Evolutionary conservation across 2,888 invertebrate species (phyloP).

Genomic region (Oligia strigilis): DNA sequence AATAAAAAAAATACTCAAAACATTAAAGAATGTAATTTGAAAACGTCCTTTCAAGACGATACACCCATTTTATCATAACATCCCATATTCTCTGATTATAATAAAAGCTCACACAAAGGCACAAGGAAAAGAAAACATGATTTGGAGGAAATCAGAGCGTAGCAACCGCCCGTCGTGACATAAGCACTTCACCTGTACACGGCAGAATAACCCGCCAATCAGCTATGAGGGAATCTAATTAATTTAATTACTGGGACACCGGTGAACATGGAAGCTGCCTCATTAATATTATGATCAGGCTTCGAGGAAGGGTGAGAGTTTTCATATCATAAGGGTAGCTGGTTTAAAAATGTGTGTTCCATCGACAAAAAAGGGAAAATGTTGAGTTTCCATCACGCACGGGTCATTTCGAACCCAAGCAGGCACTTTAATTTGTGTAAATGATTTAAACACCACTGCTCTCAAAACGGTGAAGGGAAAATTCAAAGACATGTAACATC

Average conservation of each 20-base stretch:
- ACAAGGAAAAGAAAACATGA: slow-evolving; percentile 32
- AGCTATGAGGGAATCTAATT: slow-evolving; percentile 57
- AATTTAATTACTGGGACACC: slow-evolving; percentile 43
- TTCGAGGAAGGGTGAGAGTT: not conserved
- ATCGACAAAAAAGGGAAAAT: not conserved
- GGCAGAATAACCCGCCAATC: slow-evolving; percentile 50
- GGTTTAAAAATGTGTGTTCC: slow-evolving; percentile 6
- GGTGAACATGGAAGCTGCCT: slow-evolving; percentile 10
- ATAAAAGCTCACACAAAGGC: slow-evolving; percentile 38
- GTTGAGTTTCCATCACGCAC: not conserved
- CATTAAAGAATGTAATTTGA: not conserved
- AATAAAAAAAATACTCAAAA: not conserved
- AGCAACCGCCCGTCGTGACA: slow-evolving; percentile 19
- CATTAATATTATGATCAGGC: not conserved
- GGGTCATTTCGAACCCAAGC: not conserved
- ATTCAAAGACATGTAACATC: not conserved
- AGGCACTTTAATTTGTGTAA: not conserved
- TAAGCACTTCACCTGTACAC: slow-evolving; percentile 32
- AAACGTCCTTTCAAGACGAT: not conserved
- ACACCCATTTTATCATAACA: slow-evolving; percentile 6
- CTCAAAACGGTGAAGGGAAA: not conserved
- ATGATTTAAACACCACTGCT: not conserved
- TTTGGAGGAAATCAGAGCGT: slow-evolving; percentile 50
- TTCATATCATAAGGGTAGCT: slow-evolving; percentile 3
- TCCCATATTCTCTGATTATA: slow-evolving; percentile 21